Evolutionary conservation across 2,797 vertebrate genomes (phyloP).

Genomic region (Lates japonicus): DNA sequence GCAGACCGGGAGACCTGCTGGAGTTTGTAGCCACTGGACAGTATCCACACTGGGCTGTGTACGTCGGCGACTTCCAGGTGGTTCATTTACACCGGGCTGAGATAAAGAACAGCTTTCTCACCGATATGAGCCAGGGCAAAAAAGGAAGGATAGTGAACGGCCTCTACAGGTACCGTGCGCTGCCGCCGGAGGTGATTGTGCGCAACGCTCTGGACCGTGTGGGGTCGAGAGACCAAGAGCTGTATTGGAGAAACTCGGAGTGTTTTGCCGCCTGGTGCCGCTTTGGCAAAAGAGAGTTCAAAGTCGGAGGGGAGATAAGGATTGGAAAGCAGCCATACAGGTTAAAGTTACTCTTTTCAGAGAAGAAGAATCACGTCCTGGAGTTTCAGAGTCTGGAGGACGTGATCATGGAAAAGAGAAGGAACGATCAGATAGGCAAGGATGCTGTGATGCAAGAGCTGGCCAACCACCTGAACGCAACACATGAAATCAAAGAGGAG

Average conservation of each 20-base stretch:
- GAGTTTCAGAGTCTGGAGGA: slow-evolving; percentile 99
- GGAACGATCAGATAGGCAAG: slow-evolving; percentile 96
- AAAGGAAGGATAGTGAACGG: slow-evolving; percentile 93
- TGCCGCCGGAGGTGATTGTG: slow-evolving; percentile 91
- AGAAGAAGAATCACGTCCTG: slow-evolving; percentile 93
- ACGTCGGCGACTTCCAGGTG: slow-evolving; percentile 94
- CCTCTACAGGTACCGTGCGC: slow-evolving; percentile 93
- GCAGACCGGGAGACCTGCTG: slow-evolving; percentile 94
- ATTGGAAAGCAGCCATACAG: slow-evolving; percentile 99
- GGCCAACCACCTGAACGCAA: slow-evolving; percentile 91
- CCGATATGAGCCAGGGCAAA: slow-evolving; percentile 93
- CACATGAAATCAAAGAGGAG: slow-evolving; percentile 83
- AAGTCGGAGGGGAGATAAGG: slow-evolving; percentile 96
- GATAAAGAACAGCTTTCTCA: slow-evolving; percentile 93
- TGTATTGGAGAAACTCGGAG: slow-evolving; percentile 98
- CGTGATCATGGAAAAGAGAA: slow-evolving; percentile 96
- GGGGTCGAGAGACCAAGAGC: slow-evolving; percentile 90
- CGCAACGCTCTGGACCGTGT: slow-evolving; percentile 95
- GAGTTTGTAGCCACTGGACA: slow-evolving; percentile 95
- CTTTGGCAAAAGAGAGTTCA: slow-evolving; percentile 96
- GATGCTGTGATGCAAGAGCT: slow-evolving; percentile 94
- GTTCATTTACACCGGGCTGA: slow-evolving; percentile 95
- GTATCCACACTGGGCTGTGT: slow-evolving; percentile 97
- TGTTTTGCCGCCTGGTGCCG: slow-evolving; percentile 99
- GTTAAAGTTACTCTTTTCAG: slow-evolving; percentile 91